Conservation (phyloP, 2,797 vertebrate species). For the Gymnoscopelus microlampas region DNA sequence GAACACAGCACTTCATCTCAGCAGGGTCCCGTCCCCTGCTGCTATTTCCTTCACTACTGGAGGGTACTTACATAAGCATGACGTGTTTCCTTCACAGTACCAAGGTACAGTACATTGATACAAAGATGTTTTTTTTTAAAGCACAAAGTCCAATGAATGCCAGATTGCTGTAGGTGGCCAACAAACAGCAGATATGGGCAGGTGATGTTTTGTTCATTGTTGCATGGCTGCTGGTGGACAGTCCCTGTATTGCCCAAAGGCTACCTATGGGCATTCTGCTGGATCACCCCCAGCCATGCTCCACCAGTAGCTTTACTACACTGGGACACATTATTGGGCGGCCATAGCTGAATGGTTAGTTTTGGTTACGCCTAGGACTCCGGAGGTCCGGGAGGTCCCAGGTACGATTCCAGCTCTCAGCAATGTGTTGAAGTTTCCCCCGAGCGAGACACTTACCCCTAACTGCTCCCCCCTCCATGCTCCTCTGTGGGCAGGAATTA, state of each 20-base stretch:
- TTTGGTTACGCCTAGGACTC: no score
- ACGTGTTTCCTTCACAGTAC: neutral
- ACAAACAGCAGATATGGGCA: neutral
- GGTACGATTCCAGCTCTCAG: no score
- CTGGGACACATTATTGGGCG: no score
- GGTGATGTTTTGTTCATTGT: neutral
- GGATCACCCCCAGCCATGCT: neutral
- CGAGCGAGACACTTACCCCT: no score
- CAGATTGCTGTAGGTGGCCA: neutral
- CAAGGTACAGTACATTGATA: neutral
- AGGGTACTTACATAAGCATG: neutral
- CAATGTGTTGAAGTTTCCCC: no score
- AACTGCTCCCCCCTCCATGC: no score
- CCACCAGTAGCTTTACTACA: neutral
- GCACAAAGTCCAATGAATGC: neutral
- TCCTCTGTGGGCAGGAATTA: no score
- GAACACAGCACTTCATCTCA: constrained; percentile 15
- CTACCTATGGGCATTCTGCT: neutral
- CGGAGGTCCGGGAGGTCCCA: no score
- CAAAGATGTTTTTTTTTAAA: no score
- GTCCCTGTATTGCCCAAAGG: neutral
- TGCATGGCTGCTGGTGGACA: neutral
- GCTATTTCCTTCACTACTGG: neutral
- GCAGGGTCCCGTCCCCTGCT: constrained; percentile 2
- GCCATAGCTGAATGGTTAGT: no score